A percentile compares a stretch with the other conserved stretches of the same genome.
phyloP scores from a whole-genome alignment of 1,140 invertebrate genomes.

The Lordiphosa stackelbergi region DNA sequence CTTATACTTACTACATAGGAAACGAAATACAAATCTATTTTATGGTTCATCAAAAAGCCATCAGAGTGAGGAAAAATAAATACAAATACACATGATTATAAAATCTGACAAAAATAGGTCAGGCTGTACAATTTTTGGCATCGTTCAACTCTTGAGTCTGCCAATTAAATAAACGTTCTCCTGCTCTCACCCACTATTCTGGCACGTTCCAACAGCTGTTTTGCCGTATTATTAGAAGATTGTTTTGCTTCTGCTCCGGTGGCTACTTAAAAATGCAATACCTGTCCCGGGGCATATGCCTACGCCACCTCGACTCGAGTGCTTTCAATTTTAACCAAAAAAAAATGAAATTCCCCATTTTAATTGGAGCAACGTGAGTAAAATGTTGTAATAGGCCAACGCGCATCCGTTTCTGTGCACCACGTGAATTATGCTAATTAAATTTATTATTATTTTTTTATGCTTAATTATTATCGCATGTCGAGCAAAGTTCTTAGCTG shows the following conservation, averaged over 20 bases:
- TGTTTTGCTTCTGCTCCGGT: background rate
- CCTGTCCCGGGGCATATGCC: conserved; percentile 19
- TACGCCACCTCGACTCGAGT: background rate
- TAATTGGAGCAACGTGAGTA: conserved; percentile 45
- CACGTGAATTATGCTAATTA: conserved; percentile 44
- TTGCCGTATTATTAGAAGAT: background rate
- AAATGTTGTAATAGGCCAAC: conserved; percentile 31
- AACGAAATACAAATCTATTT: conserved; percentile 10
- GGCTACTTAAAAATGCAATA: conserved; percentile 18
- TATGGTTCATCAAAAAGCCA: conserved; percentile 24
- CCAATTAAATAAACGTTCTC: too few relatives aligned
- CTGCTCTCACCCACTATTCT: too few relatives aligned
- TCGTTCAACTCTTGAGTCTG: too few relatives aligned
- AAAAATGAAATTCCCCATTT: conserved; percentile 18
- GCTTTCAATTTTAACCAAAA: conserved; percentile 10
- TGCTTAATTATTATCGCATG: conserved; percentile 12
- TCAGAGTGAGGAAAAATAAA: conserved; percentile 1
- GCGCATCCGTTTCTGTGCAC: conserved; percentile 39
- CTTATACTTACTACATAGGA: background rate
- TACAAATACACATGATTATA: conserved; percentile 19
- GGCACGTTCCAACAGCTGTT: conserved; percentile 38
- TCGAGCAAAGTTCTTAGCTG: conserved; percentile 5
- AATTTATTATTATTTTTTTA: conserved; percentile 33
- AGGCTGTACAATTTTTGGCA: background rate
- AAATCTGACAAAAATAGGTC: conserved; percentile 10